Conservation (phyloP, 2,888 invertebrate species). For the Trissoscelio sp. region DNA sequence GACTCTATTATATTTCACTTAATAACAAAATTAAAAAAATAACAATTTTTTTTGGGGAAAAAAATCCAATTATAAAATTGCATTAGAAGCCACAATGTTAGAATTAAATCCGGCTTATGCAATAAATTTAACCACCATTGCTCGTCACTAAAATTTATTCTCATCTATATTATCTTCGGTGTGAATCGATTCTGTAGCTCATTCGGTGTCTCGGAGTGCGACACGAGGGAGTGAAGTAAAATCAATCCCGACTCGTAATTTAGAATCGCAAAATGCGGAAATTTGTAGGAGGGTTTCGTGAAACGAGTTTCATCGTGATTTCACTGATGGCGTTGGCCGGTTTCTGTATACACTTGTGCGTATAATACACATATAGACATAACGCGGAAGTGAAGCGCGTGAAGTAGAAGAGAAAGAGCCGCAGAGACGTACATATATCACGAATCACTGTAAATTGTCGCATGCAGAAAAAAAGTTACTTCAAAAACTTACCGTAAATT, state of each 20-base stretch:
- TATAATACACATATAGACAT: constrained; percentile 7
- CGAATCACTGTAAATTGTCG: constrained; percentile 12
- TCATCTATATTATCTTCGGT: constrained; percentile 29
- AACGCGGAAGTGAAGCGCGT: constrained; percentile 20
- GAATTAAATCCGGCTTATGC: no score
- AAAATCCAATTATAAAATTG: no score
- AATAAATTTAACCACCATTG: neutral
- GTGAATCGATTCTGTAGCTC: constrained; percentile 31
- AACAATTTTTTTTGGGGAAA: no score
- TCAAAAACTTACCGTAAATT: no score
- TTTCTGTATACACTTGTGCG: constrained; percentile 38
- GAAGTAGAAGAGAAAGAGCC: constrained; percentile 22
- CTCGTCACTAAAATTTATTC: constrained; percentile 19
- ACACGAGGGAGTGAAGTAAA: constrained; percentile 39
- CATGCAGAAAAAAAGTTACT: no score
- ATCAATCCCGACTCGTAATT: constrained; percentile 53
- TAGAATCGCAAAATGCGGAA: constrained; percentile 63
- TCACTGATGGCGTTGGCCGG: constrained; percentile 41
- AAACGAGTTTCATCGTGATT: constrained; percentile 61
- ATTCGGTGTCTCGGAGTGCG: constrained; percentile 8
- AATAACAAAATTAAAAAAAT: no score
- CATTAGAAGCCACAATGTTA: no score
- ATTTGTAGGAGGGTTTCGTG: constrained; percentile 57
- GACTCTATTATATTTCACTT: no score
- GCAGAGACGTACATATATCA: constrained; percentile 18